phyloP scores from a whole-genome alignment of 2,797 vertebrate species.

The Gymnocypris eckloni region DNA sequence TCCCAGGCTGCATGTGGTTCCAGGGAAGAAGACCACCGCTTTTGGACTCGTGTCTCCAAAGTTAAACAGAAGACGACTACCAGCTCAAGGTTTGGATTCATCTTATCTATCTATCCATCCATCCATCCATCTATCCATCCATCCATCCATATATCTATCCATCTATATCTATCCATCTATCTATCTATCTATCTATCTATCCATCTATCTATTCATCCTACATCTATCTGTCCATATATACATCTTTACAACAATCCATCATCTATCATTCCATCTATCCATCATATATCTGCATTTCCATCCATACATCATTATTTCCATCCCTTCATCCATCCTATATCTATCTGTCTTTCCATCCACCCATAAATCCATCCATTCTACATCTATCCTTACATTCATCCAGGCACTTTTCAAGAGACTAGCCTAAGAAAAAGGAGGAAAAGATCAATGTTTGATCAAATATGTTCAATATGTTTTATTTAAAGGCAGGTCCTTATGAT shows the following conservation, averaged over 20 bases:
- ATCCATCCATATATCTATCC: not conserved
- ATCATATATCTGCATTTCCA: not conserved
- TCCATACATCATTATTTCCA: not conserved
- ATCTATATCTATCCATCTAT: not conserved
- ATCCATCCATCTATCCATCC: not conserved
- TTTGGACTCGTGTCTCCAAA: conserved; percentile 81
- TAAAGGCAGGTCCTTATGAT: conserved; percentile 9
- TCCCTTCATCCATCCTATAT: not conserved
- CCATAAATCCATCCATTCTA: not conserved
- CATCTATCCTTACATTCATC: not conserved
- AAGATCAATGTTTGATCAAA: conserved; percentile 13
- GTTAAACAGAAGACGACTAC: conserved; percentile 70
- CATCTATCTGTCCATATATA: not conserved
- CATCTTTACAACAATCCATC: not conserved
- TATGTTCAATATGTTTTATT: conserved; percentile 11
- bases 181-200: not conserved
- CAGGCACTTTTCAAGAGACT: not conserved
- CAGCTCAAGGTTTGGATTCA: conserved; percentile 69
- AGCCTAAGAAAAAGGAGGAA: not conserved
- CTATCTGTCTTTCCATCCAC: not conserved
- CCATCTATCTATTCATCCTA: not conserved
- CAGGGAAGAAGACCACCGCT: conserved; percentile 79
- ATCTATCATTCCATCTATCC: too few relatives aligned
- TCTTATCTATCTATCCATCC: not conserved
- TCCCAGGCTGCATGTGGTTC: conserved; percentile 78